Evolutionary conservation across 2,888 invertebrate species (phyloP), one percentile per base, ranked within the genome.

Genomic region (Sipunculus nudus): DNA sequence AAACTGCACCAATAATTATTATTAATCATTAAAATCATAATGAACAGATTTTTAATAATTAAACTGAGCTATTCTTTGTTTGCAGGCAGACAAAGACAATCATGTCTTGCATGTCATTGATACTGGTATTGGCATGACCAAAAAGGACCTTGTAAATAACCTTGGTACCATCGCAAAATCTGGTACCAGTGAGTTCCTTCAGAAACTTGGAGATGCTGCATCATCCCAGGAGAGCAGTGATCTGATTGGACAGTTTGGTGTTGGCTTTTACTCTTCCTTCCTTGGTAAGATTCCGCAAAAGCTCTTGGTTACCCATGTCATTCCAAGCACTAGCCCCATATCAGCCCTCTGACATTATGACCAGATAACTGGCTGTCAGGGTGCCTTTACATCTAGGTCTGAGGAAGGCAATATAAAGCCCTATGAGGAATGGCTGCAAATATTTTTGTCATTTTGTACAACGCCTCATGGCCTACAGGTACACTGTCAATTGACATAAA

Each of bases 171-270:
- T 99, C 76, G 98, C 98, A 52, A 97, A 96, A 84, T 96, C 96
- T 3, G 96, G 96, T 68, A 97, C 97, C 0, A 94, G 95, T 1
- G 96, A 97, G 84, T 97, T 97, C 86, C 87, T 97, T 68, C 89
- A 91, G 56, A 95, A 94, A 86, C 91, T 96, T 89, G 92, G 76
- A 3, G 80, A 81, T 3, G 69, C 79, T 1, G 65, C 76, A 0
- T 65, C 75, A 4, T 54, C 64, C n/a, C 54, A 68, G 23, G 94
- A 96, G 81, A 89, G 93, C 86, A 94, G 92, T 82, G 98, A 99
- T 85, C 92, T 99, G 90, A 99, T 99, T 85, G 99, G 99, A 3
- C 96, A 97, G 86, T 99, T 99, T 86, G 99, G 99, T 81, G 99
- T 99, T 71, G 99, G 99, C 62, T 99, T 99, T 87, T 99, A 99